Evolutionary conservation across 2,797 vertebrate species (phyloP), one percentile per base, ranked within the genome.

Genomic region (Acrossocheilus fasciatus): DNA sequence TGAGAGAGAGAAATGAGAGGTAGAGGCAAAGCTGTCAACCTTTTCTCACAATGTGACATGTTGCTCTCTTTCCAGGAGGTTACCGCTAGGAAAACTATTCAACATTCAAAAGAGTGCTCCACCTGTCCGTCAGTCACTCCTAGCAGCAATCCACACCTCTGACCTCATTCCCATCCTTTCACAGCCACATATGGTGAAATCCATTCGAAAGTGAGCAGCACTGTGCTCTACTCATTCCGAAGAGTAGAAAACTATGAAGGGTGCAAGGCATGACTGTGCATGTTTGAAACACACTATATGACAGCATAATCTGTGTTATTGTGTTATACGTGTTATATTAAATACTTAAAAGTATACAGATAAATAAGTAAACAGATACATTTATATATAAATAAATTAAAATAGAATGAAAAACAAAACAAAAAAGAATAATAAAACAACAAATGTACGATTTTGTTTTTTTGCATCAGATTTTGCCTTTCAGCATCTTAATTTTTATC

Each of bases 1-100:
- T 47, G 81, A 66, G 83, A 79, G 66, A 85, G 72, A 52, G 50
- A 81, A 80, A 83, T 34, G 43, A 86, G 64, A 39, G 30, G n/a
- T 47, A 47, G 43, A 84, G 34, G 45, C 41, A 78, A 64, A 47
- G 68, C 69, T 2, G n/a, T 83, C 81, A 72, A 30, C 81, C 39
- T 73, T 30, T 45, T 23, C 69, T 82, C 68, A 82, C 23, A 59
- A 83, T 73, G 81, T 23, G 69, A 43, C 68, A 73, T 57, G 34
- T 11, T 59, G 52, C 69, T 41, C 50, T 74, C 15, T 45, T 78
- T 78, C 41, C 79, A 36, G 23, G 79, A 66, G 39, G 77, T 41
- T 80, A 45, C 9, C 4, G n/a, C 45, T 23, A 57, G 23, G 20
- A 62, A 17, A 59, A n/a, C 10, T 59, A 43, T 76, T 76, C 73